Evolutionary conservation across 2,888 invertebrate species (phyloP).

Genomic region (Stenchaetothrips biformis): DNA sequence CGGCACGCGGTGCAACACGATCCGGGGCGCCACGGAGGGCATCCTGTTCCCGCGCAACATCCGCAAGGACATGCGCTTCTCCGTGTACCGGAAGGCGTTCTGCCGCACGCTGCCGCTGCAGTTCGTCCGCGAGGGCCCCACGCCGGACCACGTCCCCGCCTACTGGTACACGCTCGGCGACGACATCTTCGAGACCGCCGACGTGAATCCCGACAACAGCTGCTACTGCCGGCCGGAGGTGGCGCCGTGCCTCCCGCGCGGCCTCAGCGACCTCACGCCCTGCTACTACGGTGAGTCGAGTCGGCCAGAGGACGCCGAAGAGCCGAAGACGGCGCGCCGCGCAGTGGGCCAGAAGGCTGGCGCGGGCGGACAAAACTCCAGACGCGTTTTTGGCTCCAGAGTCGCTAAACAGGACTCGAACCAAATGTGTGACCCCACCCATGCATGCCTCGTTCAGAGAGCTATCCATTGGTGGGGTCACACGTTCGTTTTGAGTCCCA

Average conservation of each 20-base stretch:
- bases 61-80: slow-evolving; percentile 51
- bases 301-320: no score
- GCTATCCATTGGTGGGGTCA: no score
- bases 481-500: no score
- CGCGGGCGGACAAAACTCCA: no score
- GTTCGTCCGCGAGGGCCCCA: slow-evolving; percentile 45
- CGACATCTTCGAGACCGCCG: slow-evolving; percentile 54
- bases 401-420: no score
- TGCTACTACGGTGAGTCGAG: slow-evolving; percentile 63
- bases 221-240: slow-evolving; percentile 57
- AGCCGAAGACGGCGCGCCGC: no score
- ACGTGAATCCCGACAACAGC: slow-evolving; percentile 55
- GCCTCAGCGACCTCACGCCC: slow-evolving; percentile 62
- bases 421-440: no score
- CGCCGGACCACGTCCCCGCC: slow-evolving; percentile 53
- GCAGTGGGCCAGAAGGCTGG: no score
- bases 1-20: slow-evolving; percentile 59
- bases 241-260: slow-evolving; percentile 53
- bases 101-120: slow-evolving; percentile 63
- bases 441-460: no score
- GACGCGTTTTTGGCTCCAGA: no score
- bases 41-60: slow-evolving; percentile 62
- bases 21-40: slow-evolving; percentile 67
- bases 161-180: slow-evolving; percentile 58
- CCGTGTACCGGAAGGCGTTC: slow-evolving; percentile 67